These are phyloP conservation scores for Echinops telfairi DNA, from an alignment of 2,113 vertebrate genomes.

Conservation along the genomic window DNA sequence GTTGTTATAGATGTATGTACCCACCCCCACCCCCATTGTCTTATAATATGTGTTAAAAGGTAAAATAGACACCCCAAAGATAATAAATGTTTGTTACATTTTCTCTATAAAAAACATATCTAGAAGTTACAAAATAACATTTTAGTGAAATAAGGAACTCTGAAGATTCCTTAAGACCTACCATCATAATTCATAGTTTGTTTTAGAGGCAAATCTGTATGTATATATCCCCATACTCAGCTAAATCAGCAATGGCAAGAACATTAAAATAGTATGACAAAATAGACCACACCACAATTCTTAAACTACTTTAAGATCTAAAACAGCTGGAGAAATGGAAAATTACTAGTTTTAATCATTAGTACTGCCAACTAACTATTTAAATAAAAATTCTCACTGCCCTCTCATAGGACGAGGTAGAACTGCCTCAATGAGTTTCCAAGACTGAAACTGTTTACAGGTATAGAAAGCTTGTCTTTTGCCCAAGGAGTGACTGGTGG, in stretches of 20 bases:
- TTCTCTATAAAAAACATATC: slow-evolving; percentile 49
- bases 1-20: neutral
- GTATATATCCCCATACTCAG: neutral
- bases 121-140: slow-evolving; percentile 33
- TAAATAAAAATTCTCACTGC: neutral
- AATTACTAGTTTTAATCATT: neutral
- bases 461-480: no score
- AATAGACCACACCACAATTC: neutral
- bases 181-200: slow-evolving; percentile 1
- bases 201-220: slow-evolving; percentile 22
- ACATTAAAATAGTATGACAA: slow-evolving; percentile 19
- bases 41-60: slow-evolving; percentile 15
- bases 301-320: slow-evolving; percentile 54
- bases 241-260: slow-evolving; percentile 29
- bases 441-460: no score
- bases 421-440: no score
- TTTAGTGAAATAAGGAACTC: neutral
- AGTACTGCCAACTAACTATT: slow-evolving; percentile 20
- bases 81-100: slow-evolving; percentile 15
- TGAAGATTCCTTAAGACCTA: slow-evolving; percentile 25
- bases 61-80: neutral
- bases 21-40: neutral
- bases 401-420: no score
- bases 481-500: no score
- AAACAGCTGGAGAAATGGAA: slow-evolving; percentile 19